phyloP scores from a whole-genome alignment of 2,888 invertebrate genomes.

The Mimumesa dahlbomi region DNA sequence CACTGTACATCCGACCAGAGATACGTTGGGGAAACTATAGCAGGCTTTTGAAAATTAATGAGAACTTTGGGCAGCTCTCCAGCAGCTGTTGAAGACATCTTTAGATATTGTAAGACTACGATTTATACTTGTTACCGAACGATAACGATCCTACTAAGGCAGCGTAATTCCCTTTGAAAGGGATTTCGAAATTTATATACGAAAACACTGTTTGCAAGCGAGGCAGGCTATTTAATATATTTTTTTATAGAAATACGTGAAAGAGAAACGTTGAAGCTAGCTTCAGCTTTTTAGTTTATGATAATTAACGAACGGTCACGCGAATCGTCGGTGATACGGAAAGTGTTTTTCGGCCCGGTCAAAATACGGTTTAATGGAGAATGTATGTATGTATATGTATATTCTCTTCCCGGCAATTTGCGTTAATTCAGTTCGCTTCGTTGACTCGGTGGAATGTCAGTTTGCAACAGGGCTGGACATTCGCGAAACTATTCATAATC shows the following conservation, averaged over 20 bases:
- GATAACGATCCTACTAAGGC: constrained; percentile 12
- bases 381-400: constrained; percentile 19
- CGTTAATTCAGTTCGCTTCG: constrained; percentile 23
- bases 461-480: constrained; percentile 8
- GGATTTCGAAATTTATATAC: background rate
- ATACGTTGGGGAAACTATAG: no score
- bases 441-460: constrained; percentile 11
- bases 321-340: background rate
- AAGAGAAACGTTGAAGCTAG: no score
- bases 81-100: no score
- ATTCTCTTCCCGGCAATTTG: constrained; percentile 16
- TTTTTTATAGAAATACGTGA: no score
- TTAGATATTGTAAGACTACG: no score
- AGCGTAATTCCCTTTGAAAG: background rate
- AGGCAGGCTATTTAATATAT: no score
- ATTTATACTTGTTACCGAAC: background rate
- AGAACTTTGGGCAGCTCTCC: no score
- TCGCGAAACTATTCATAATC: constrained; percentile 24
- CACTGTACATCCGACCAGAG: no score
- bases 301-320: constrained; percentile 6
- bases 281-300: no score
- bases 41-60: no score
- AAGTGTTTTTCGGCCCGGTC: background rate
- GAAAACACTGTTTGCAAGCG: no score
- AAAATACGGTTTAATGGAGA: background rate